phyloP scores from a whole-genome alignment of 2,797 vertebrate species.

The Syndactyla subalaris region DNA sequence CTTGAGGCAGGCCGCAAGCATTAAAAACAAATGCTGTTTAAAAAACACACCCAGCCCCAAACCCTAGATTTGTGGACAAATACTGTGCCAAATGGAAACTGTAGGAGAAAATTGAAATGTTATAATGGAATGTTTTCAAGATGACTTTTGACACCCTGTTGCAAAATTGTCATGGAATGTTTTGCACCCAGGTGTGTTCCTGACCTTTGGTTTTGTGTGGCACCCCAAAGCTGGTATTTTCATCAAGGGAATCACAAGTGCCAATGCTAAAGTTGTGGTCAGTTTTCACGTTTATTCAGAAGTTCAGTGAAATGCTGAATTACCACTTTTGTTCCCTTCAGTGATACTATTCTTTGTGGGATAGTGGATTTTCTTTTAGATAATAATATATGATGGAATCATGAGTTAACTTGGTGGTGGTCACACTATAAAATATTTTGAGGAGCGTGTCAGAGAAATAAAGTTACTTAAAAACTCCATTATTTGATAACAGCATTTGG shows the following conservation, averaged over 20 bases:
- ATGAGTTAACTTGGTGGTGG: neutral
- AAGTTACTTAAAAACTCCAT: neutral
- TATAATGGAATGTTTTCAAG: neutral
- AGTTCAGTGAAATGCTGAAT: neutral
- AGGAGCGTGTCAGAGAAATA: neutral
- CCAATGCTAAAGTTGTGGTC: neutral
- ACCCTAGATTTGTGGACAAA: neutral
- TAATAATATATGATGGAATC: neutral
- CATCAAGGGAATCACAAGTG: neutral
- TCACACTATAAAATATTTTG: neutral
- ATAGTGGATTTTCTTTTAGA: neutral
- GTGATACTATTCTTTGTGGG: neutral
- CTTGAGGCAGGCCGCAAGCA: neutral
- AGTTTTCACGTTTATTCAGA: neutral
- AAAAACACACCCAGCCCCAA: neutral
- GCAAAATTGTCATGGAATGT: neutral
- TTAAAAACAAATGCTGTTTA: neutral
- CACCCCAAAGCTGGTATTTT: neutral
- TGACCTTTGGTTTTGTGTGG: neutral
- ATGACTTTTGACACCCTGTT: neutral
- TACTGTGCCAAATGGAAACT: neutral
- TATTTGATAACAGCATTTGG: neutral
- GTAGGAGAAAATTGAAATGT: neutral
- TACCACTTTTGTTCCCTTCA: neutral
- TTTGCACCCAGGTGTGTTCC: neutral